These are phyloP conservation scores for Heliopora coerulea DNA, from an alignment of 92 coral and sea anemone species.

Conservation along the genomic window DNA sequence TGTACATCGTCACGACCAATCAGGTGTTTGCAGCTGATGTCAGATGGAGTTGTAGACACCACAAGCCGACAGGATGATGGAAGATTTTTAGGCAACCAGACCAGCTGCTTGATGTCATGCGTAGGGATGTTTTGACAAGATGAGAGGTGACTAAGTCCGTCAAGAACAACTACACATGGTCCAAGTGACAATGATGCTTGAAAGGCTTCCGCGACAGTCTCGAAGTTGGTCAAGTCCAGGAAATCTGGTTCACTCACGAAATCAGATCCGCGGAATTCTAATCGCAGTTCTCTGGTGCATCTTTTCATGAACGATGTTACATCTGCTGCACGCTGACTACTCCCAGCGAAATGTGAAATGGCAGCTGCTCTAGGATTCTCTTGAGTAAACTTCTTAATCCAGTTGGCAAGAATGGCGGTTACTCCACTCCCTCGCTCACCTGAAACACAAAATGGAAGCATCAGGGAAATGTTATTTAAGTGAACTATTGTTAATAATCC, in stretches of 20 bases:
- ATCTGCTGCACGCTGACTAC: slow-evolving; percentile 72
- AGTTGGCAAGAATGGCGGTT: slow-evolving; percentile 73
- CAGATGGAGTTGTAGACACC: slow-evolving; percentile 80
- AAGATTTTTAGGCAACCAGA: slow-evolving; percentile 76
- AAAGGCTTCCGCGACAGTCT: slow-evolving; percentile 75
- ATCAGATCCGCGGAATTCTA: slow-evolving; percentile 68
- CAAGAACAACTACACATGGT: slow-evolving; percentile 77
- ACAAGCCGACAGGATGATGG: slow-evolving; percentile 78
- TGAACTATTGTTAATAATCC: no score
- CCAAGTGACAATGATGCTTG: slow-evolving; percentile 82
- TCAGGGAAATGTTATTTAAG: no score
- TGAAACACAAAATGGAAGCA: slow-evolving; percentile 12
- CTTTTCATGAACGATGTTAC: slow-evolving; percentile 87
- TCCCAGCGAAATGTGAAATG: slow-evolving; percentile 85
- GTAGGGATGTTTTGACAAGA: slow-evolving; percentile 72
- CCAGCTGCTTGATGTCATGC: slow-evolving; percentile 75
- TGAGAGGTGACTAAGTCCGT: slow-evolving; percentile 78
- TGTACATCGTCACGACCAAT: slow-evolving; percentile 68
- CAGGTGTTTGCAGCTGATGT: slow-evolving; percentile 72
- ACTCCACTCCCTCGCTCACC: slow-evolving; percentile 95
- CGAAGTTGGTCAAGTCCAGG: slow-evolving; percentile 66
- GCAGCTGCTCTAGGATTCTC: slow-evolving; percentile 68
- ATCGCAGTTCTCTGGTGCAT: slow-evolving; percentile 88
- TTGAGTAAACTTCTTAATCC: slow-evolving; percentile 69
- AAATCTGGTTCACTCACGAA: slow-evolving; percentile 51